These are phyloP conservation scores for Rapana venosa DNA, from an alignment of 2,888 invertebrate genomes.

Conservation along the genomic window DNA sequence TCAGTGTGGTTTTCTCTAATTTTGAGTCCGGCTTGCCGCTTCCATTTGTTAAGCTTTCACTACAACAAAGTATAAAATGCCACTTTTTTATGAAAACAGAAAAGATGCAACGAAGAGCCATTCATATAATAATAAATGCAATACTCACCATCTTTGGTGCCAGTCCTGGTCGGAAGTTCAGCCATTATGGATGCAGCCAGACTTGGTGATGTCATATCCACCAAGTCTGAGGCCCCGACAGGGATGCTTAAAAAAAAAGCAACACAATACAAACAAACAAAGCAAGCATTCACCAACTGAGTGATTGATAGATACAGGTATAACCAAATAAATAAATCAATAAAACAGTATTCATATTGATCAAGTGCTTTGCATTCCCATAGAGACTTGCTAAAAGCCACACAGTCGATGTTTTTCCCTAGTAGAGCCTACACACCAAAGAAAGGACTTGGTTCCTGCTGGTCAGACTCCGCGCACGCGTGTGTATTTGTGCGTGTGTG, in stretches of 20 bases:
- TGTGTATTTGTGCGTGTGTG: too few species aligned
- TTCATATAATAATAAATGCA: slow-evolving; percentile 28
- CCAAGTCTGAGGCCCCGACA: slow-evolving; percentile 34
- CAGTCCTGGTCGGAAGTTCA: slow-evolving; percentile 42
- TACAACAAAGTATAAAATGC: not conserved
- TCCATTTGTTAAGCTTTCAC: not conserved
- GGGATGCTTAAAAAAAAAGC: not conserved
- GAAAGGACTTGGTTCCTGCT: too few species aligned
- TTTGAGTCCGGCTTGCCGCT: not conserved
- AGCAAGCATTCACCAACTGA: too few species aligned
- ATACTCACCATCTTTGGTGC: slow-evolving; percentile 25
- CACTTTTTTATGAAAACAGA: not conserved
- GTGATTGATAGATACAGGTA: too few species aligned
- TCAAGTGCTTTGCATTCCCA: too few species aligned
- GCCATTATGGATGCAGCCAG: slow-evolving; percentile 44
- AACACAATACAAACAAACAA: too few species aligned
- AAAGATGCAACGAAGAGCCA: slow-evolving; percentile 18
- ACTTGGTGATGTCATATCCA: slow-evolving; percentile 42
- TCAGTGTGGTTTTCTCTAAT: not conserved
- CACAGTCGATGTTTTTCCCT: too few species aligned
- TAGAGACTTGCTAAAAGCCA: too few species aligned
- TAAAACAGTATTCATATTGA: too few species aligned
- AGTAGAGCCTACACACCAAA: too few species aligned
- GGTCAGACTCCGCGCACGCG: too few species aligned
- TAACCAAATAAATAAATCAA: too few species aligned